phyloP scores from a whole-genome alignment of 2,888 invertebrate species.

The Troglohyphantes excavatus region DNA sequence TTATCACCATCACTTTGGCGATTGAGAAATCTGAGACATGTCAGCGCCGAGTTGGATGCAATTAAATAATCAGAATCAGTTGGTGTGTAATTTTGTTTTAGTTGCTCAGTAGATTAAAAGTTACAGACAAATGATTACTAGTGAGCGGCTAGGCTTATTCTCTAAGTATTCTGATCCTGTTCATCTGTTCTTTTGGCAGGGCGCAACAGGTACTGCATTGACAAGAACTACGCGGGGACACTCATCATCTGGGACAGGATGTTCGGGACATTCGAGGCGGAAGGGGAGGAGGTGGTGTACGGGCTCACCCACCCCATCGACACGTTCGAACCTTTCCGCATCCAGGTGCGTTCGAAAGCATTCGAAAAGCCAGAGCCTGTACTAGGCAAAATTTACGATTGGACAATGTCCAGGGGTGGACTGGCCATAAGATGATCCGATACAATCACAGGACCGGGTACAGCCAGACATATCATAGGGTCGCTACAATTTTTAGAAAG shows the following conservation, averaged over 20 bases:
- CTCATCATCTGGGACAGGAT: constrained; percentile 94
- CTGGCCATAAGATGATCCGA: no score
- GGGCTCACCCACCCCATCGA: constrained; percentile 91
- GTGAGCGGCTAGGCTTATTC: no score
- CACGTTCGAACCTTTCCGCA: constrained; percentile 88
- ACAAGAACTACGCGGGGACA: constrained; percentile 95
- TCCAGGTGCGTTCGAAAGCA: constrained; percentile 82
- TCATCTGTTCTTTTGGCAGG: constrained; percentile 86
- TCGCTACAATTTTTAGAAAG: no score
- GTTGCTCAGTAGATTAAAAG: background rate
- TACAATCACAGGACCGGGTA: no score
- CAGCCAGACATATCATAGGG: no score
- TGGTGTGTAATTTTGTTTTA: constrained; percentile 89
- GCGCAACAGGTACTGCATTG: constrained; percentile 94
- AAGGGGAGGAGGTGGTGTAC: constrained; percentile 90
- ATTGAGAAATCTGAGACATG: no score
- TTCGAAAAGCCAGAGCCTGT: no score
- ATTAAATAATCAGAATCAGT: no score
- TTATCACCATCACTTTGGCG: no score
- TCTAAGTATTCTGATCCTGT: background rate
- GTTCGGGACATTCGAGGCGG: constrained; percentile 91
- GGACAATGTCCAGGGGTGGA: no score
- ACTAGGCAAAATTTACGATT: no score
- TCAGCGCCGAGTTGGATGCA: no score
- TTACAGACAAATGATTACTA: background rate